Base-by-base conservation (phyloP, 2,888 invertebrate genomes). In the Eupithecia exiguata region DNA sequence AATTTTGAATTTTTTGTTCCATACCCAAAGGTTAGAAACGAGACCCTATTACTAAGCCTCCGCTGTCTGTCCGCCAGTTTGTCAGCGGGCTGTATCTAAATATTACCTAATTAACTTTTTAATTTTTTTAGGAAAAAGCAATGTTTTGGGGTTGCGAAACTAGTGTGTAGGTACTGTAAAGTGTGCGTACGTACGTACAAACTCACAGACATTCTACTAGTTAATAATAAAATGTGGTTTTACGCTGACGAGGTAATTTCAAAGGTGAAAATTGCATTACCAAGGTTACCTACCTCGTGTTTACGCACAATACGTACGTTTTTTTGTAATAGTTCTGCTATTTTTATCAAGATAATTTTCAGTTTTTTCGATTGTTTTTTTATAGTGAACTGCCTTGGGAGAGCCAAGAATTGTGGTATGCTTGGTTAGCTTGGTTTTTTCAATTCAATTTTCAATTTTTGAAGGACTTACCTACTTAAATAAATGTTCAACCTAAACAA, bases 191-290 rank as follows among this genome's bases (percentile, higher is more conserved):
- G 2, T 30, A 30, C 30, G 30, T 30, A 49, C n/a, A n/a, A 61
- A 62, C 18, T 62, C 62, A 18, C 18, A 35, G 77, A 77, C 82
- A 83, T 86, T 86, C 82, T 83, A 79, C 86, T 87, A 83, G 81
- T 84, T 81, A 80, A 62, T 35, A 78, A 83, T 83, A 84, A 82
- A 76, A 82, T 87, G 89, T 82, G 88, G 87, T 58, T 88, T 87
- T 83, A 78, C 79, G 85, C 85, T 82, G 80, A 81, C 84, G 80
- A 80, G 80, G 88, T 84, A 90, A 91, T 91, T 88, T 88, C 81
- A 83, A 82, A 87, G 87, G 89, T 91, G 89, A 89, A 92, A 91
- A 92, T 91, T 91, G 87, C 89, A 83, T 85, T 86, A 84, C 83
- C 80, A 84, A 88, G 87, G 68, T 70, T 70, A 73, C 58, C 53